Evolutionary conservation across 2,113 vertebrate genomes (phyloP).

Genomic region (Myanophis thanlyinensis): DNA sequence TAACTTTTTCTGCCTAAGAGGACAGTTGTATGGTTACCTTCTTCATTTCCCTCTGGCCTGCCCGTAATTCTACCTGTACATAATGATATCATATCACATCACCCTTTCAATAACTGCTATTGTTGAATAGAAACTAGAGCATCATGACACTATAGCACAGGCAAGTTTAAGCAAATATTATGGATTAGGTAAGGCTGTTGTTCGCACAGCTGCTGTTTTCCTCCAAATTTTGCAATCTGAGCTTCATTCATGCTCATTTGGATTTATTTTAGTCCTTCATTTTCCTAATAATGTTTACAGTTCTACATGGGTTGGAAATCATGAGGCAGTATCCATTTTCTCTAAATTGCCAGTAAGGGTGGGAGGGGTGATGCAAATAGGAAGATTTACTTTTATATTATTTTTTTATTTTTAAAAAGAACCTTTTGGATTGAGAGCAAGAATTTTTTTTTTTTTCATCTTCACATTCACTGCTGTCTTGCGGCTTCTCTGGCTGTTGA

Average conservation of each 20-base stretch:
- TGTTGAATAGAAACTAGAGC: neutral
- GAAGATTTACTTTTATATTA: neutral
- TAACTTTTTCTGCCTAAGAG: neutral
- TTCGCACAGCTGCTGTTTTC: neutral
- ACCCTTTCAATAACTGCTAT: neutral
- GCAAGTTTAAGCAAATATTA: neutral
- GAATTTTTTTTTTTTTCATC: neutral
- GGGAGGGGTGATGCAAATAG: conserved; percentile 13
- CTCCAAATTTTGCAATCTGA: neutral
- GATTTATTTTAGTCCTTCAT: conserved; percentile 1
- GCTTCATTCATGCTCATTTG: neutral
- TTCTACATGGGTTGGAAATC: neutral
- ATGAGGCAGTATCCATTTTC: neutral
- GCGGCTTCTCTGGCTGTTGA: accelerated
- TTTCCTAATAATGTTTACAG: conserved; percentile 18
- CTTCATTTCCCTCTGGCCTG: neutral
- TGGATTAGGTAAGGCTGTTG: neutral
- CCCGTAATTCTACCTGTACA: neutral
- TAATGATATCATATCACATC: neutral
- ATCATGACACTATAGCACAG: neutral
- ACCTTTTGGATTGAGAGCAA: neutral
- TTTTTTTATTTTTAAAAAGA: neutral
- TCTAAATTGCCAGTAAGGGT: conserved; percentile 18
- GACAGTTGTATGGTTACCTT: neutral
- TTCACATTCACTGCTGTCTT: neutral